A percentile compares a stretch with the other conserved stretches of the same genome.
phyloP scores from a whole-genome alignment of 2,113 vertebrate species.

The Notarius lentiginosus region DNA sequence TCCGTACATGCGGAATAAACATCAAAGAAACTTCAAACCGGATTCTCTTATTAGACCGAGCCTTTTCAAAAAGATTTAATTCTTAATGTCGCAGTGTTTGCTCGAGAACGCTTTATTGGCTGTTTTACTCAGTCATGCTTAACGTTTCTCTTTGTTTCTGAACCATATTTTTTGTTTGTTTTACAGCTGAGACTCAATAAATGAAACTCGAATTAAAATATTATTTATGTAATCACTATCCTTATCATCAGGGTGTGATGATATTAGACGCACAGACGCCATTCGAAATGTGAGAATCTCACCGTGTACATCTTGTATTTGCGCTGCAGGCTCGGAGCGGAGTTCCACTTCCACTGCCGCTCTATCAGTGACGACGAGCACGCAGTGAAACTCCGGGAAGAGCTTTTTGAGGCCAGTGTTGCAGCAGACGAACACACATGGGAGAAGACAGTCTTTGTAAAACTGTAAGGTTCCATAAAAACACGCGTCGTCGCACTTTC shows the following conservation, averaged over 20 bases:
- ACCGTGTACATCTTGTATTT: background rate
- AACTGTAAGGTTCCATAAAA: conserved; percentile 46
- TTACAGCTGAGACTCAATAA: background rate
- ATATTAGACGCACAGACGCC: background rate
- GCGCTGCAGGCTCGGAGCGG: background rate
- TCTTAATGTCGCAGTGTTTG: background rate
- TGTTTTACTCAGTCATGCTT: background rate
- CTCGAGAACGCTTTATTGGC: background rate
- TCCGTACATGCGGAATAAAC: background rate
- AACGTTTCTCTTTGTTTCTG: background rate
- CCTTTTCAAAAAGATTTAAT: background rate
- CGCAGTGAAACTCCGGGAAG: background rate
- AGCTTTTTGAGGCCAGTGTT: background rate
- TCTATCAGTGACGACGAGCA: background rate
- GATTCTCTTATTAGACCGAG: no score
- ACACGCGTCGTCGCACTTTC: conserved; percentile 41
- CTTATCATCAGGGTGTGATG: background rate
- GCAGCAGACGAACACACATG: conserved; percentile 9
- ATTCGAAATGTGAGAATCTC: background rate
- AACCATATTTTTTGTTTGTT: background rate
- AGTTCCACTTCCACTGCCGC: background rate
- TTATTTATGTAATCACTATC: background rate
- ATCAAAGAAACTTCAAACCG: background rate
- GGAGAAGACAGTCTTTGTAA: conserved; percentile 38
- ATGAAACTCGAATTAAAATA: background rate